Percentiles rank a stretch among this genome's conserved stretches.
Evolutionary conservation across 2,797 vertebrate species (phyloP).

Genomic region (Parotocinclus haroldoi): DNA sequence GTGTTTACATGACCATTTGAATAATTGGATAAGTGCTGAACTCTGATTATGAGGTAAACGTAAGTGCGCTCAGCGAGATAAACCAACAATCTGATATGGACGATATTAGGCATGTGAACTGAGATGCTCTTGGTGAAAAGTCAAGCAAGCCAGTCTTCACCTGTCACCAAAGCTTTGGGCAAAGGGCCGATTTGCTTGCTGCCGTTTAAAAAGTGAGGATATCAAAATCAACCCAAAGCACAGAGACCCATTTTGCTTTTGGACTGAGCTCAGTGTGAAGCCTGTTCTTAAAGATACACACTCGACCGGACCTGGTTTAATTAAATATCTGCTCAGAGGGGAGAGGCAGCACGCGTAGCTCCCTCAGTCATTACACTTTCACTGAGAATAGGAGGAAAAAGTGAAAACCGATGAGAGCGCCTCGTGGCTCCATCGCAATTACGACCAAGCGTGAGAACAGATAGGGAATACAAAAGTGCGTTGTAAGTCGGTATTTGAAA

Average conservation of each 20-base stretch:
- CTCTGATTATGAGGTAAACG: too few species aligned
- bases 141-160: too few species aligned
- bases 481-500: too few species aligned
- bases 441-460: not conserved
- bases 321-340: constrained; percentile 37
- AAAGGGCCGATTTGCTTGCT: not conserved
- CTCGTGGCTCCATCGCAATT: not conserved
- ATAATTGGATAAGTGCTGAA: too few species aligned
- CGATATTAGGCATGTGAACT: too few species aligned
- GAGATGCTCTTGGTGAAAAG: too few species aligned
- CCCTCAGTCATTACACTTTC: constrained; percentile 1
- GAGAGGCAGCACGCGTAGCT: constrained; percentile 8
- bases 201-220: not conserved
- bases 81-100: too few species aligned
- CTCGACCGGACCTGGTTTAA: constrained; percentile 33
- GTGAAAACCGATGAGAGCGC: not conserved
- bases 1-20: too few species aligned
- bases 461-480: not conserved
- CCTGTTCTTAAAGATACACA: constrained; percentile 12
- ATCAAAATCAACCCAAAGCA: not conserved
- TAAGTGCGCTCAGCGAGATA: too few species aligned
- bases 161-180: too few species aligned
- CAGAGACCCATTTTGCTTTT: constrained; percentile 8
- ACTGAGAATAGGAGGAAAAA: not conserved
- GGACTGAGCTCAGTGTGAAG: constrained; percentile 23